Percentiles rank a stretch among this genome's conserved stretches.
phyloP scores from a whole-genome alignment of 1,140 invertebrate genomes.

The Procambarus clarkii region DNA sequence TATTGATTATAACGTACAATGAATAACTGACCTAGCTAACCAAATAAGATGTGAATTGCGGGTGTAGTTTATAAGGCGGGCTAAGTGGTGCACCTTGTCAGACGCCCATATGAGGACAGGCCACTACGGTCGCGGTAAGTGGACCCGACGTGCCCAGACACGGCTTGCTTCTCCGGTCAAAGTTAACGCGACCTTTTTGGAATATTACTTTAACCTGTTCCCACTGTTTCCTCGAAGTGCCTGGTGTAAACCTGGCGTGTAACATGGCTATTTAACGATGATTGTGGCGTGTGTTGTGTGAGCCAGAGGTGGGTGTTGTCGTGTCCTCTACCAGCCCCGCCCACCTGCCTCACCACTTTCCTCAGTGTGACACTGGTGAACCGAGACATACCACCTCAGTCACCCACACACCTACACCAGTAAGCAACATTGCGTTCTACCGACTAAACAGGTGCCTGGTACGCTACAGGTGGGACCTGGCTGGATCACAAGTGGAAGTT shows the following conservation, averaged over 20 bases:
- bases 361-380: neutral
- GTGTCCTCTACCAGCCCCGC: neutral
- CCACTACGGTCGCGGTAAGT: slow-evolving; percentile 20
- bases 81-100: neutral
- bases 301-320: neutral
- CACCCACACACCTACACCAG: neutral
- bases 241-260: neutral
- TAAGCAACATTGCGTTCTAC: neutral
- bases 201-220: neutral
- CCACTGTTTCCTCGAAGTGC: neutral
- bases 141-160: neutral
- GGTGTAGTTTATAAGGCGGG: neutral
- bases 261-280: neutral
- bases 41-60: neutral
- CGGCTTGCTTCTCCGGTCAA: slow-evolving; percentile 11
- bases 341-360: neutral
- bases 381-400: neutral
- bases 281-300: slow-evolving; percentile 2
- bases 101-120: slow-evolving; percentile 11
- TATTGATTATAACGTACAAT: too few species aligned
- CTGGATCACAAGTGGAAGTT: neutral
- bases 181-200: neutral
- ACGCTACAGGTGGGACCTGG: neutral
- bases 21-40: neutral
- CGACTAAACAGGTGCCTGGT: neutral